These are phyloP conservation scores for Plumapathes pennacea DNA, from an alignment of 92 coral and sea anemone genomes.

Conservation along the genomic window DNA sequence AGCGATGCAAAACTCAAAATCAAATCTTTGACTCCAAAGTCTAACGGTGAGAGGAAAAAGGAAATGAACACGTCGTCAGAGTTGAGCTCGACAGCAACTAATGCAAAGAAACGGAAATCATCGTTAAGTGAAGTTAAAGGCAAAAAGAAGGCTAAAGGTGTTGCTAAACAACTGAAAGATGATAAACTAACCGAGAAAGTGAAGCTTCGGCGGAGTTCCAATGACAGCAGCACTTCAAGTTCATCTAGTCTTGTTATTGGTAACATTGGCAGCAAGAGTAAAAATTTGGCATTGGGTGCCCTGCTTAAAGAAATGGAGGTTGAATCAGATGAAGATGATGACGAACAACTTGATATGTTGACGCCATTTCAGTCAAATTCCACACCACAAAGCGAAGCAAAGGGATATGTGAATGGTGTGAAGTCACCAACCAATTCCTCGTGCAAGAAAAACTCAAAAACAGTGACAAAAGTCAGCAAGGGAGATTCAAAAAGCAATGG, in stretches of 20 bases:
- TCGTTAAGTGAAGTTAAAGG: constrained; percentile 17
- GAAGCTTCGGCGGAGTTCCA: constrained; percentile 83
- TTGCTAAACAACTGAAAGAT: constrained; percentile 52
- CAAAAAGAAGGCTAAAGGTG: constrained; percentile 30
- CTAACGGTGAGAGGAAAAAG: constrained; percentile 28
- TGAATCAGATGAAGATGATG: constrained; percentile 65
- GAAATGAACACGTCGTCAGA: constrained; percentile 2
- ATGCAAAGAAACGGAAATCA: constrained; percentile 24
- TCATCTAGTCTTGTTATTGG: constrained; percentile 64
- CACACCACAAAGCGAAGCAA: not conserved
- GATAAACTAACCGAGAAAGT: constrained; percentile 74
- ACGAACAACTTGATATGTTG: constrained; percentile 62
- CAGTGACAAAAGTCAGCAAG: too few relatives aligned
- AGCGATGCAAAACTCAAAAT: constrained; percentile 84
- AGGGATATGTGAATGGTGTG: not conserved
- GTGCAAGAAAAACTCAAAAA: too few relatives aligned
- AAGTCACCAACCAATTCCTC: constrained; percentile 14
- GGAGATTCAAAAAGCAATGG: too few relatives aligned
- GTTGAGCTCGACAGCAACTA: not conserved
- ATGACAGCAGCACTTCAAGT: constrained; percentile 94
- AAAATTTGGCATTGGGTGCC: constrained; percentile 77
- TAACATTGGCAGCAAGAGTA: constrained; percentile 23
- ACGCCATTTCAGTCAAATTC: constrained; percentile 74
- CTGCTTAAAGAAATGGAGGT: constrained; percentile 80
- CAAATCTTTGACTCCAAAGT: constrained; percentile 71